Percentiles rank a stretch among this genome's conserved stretches.
Evolutionary conservation across 2,888 invertebrate genomes (phyloP).

Genomic region (Yponomeuta cagnagella): DNA sequence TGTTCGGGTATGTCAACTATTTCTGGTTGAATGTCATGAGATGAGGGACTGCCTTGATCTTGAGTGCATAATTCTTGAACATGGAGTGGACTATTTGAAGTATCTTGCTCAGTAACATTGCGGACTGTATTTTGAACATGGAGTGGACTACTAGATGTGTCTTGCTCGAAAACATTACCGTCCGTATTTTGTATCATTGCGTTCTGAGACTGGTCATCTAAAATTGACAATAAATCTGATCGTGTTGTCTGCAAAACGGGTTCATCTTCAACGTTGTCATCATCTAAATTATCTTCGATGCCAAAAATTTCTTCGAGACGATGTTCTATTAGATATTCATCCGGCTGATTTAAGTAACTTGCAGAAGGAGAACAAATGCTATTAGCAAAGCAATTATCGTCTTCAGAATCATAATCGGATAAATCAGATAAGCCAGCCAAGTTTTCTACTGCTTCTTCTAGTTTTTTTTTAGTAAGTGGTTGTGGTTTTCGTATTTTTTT

Average conservation of each 20-base stretch:
- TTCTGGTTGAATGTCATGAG: constrained; percentile 18
- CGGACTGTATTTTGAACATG: constrained; percentile 13
- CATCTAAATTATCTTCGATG: constrained; percentile 18
- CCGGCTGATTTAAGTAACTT: constrained; percentile 20
- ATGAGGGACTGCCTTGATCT: constrained; percentile 17
- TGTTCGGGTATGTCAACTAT: constrained; percentile 16
- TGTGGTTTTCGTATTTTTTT: constrained; percentile 13
- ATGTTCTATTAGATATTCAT: constrained; percentile 20
- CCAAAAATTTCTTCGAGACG: constrained; percentile 21
- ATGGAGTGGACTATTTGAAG: constrained; percentile 18
- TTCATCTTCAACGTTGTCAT: constrained; percentile 17
- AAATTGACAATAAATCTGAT: constrained; percentile 15
- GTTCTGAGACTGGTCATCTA: constrained; percentile 13
- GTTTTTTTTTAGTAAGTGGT: constrained; percentile 17
- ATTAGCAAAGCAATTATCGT: constrained; percentile 22
- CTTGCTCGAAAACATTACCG: constrained; percentile 15
- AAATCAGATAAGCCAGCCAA: constrained; percentile 18
- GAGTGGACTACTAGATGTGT: neutral
- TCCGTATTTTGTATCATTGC: constrained; percentile 14
- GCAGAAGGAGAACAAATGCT: constrained; percentile 21
- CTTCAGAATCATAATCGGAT: constrained; percentile 16
- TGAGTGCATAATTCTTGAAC: constrained; percentile 19
- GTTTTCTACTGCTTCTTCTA: constrained; percentile 21
- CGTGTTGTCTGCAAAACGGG: constrained; percentile 17
- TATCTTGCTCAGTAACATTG: constrained; percentile 19